Evolutionary conservation across 2,113 vertebrate genomes (phyloP).

Genomic region (Loxodonta africana): DNA sequence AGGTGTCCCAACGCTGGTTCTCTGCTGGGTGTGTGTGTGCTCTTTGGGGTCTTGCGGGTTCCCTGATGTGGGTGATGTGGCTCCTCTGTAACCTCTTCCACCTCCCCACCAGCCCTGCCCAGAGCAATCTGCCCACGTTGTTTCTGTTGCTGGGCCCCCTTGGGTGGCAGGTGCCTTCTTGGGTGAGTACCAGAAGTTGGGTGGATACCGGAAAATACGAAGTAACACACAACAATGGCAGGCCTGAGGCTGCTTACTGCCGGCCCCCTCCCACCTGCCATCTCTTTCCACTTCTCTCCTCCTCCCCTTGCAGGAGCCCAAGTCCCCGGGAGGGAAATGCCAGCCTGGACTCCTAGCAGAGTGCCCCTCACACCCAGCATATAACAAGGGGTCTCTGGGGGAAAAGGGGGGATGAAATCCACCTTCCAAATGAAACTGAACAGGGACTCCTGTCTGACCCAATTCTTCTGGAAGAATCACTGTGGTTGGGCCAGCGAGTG

Average conservation of each 20-base stretch:
- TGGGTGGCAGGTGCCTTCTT: neutral
- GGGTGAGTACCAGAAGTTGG: neutral
- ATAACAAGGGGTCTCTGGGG: neutral
- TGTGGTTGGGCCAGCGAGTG: neutral
- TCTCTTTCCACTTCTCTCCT: neutral
- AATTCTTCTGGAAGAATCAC: neutral
- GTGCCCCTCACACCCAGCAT: neutral
- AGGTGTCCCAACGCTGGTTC: neutral
- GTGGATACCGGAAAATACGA: neutral
- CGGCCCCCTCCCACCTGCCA: fast-evolving
- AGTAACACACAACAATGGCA: neutral
- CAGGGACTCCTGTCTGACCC: neutral
- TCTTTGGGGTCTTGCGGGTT: neutral
- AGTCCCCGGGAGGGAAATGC: neutral
- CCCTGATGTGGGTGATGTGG: neutral
- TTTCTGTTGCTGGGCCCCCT: neutral
- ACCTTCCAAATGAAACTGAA: neutral
- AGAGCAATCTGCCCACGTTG: neutral
- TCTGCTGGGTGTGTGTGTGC: fast-evolving
- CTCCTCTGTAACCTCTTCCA: neutral
- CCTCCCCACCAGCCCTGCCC: neutral
- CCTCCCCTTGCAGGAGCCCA: neutral
- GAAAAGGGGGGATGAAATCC: neutral
- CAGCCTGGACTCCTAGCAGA: neutral
- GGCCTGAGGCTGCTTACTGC: neutral